Base-by-base conservation (phyloP, 2,888 invertebrate species). In the Neria commutata region DNA sequence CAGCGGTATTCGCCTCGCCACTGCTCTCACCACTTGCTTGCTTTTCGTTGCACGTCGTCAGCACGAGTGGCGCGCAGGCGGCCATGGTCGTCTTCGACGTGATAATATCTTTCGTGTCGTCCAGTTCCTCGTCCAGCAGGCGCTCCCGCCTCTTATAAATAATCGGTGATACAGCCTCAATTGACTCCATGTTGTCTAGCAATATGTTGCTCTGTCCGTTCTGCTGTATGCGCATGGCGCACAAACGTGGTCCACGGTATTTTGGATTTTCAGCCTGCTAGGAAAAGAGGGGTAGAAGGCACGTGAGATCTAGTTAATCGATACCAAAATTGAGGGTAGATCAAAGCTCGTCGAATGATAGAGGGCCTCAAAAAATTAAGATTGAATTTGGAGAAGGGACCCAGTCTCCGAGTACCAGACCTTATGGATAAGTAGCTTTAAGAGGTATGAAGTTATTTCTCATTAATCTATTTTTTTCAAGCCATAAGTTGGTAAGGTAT, bases 151-250 rank as follows among this genome's bases (percentile, higher is more conserved):
- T 83, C 61, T 88, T 88, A 69, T 91, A 92, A 40, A 92, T 82
- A 29, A 92, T 87, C 0, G 91, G 91, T 14, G 89, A 87, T 25
- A 89, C 86, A 14, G 79, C 74, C 47, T 80, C 78, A 14, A 80
- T 69, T 46, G 89, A 87, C 67, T 90, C 89, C 29, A 89, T 89
- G 70, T 91, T 92, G 78, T 92, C 92, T 23, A 92, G 82, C 4
- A 92, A 82, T 70, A 92, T 91, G 76, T 92, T 92, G 74, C 89
- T 91, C 11, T 91, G 90, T 5, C 91, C 91, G 5, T 88, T 88
- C 72, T 91, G 91, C 71, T 91, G 91, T 70, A 91, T 85, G 34
- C 91, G 85, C 73, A 92, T 85, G 53, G 91, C 89, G 72, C 91
- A 92, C 69, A 90, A 88, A 63, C 91, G 84, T 1, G 92, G 91